Base-by-base conservation (phyloP, 2,113 vertebrate genomes). In the Motacilla alba region DNA sequence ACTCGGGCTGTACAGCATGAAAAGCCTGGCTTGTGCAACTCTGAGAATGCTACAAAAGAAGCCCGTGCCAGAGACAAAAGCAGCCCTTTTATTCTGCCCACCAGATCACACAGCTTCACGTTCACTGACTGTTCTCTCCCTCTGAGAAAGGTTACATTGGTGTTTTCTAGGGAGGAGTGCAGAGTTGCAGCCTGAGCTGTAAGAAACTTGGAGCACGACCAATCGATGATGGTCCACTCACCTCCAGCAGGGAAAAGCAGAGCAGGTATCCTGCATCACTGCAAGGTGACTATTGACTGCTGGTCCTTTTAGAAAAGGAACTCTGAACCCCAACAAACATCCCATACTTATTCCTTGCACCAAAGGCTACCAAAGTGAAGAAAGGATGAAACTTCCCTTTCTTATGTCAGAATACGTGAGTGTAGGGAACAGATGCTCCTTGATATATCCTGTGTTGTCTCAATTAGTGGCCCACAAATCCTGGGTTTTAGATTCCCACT, bases 251-350 rank as follows among this genome's bases (percentile, higher is more conserved):
- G 47, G 59, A 58, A 66, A 80, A 69, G 58, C 67, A 66, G 63
- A 85, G 49, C 26, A 73, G 24, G 28, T 27, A 44, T 20, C 49
- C 44, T 35, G 53, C 24, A 26, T 17, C 1, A 0, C 58, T 58
- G 52, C 0, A 0, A 78, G 63, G n/a, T 0, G 1, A 14, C n/a
- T 70, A 15, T 12, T 37, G 78, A 43, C 7, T 63, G n/a, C 10
- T 1, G 0, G 4, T 23, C 19, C 50, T 58, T 66, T 46, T 18
- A 43, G 66, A 69, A 85, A 91, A 79, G 24, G 16, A 83, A 24
- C 67, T 62, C 55, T 56, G 37, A 80, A 76, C 8, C 5, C 41
- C 58, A 87, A n/a, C 21, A 87, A 78, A 50, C 30, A 43, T 11
- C 37, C 33, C 50, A 1, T 3, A 33, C 9, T 70, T 62, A 50